A percentile compares a stretch with the other conserved stretches of the same genome.
These are phyloP conservation scores for Drosophila mimica DNA, from an alignment of 2,888 invertebrate species.

Conservation along the genomic window DNA sequence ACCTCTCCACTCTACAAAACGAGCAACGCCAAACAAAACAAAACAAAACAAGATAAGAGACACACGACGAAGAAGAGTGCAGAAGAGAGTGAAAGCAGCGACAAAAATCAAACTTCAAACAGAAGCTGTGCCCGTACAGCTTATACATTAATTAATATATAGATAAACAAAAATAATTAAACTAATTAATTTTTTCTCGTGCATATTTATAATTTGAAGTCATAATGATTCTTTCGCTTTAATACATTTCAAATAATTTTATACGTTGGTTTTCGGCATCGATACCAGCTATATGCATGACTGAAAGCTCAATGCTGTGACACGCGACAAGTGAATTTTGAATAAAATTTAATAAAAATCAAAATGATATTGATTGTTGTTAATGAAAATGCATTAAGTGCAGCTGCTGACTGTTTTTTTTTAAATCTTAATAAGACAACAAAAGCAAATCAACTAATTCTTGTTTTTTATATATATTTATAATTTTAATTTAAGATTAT, in stretches of 20 bases:
- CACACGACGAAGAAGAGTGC: slow-evolving; percentile 22
- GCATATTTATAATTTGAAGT: not conserved
- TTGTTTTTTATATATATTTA: not conserved
- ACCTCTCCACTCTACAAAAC: slow-evolving; percentile 6
- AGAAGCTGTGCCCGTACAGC: slow-evolving; percentile 7
- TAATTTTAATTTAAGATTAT: too few species aligned
- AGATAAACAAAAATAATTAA: not conserved
- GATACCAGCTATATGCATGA: not conserved
- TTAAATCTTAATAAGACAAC: not conserved
- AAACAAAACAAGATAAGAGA: slow-evolving; percentile 50
- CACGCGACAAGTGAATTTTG: not conserved
- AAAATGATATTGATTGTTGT: not conserved
- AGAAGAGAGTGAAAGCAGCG: slow-evolving; percentile 43
- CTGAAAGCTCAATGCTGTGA: slow-evolving; percentile 16
- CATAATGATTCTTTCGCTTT: not conserved
- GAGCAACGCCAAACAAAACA: slow-evolving; percentile 32
- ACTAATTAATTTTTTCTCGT: not conserved
- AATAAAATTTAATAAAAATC: not conserved
- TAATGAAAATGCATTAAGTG: not conserved
- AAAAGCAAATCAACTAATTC: not conserved
- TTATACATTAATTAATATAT: slow-evolving; percentile 1
- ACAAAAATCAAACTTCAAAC: slow-evolving; percentile 12
- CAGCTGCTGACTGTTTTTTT: not conserved
- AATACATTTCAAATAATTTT: not conserved
- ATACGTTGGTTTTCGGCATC: slow-evolving; percentile 7